Percentiles rank a stretch among this genome's conserved stretches.
Evolutionary conservation across 2,888 invertebrate genomes (phyloP).

Genomic region (Oscheius sp.): DNA sequence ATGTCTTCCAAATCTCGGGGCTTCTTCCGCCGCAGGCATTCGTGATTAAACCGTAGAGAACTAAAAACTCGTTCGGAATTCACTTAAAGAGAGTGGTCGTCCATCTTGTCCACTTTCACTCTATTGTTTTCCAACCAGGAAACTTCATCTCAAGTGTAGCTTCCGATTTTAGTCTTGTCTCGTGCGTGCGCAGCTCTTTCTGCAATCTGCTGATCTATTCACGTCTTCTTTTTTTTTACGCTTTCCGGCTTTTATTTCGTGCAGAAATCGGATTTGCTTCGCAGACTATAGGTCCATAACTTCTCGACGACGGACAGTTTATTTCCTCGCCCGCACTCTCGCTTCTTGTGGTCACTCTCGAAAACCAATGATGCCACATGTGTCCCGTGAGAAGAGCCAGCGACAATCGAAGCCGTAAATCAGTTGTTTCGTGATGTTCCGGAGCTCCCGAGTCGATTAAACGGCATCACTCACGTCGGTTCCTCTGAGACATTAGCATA

Average conservation of each 20-base stretch:
- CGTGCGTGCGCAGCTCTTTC: background rate
- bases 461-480: slow-evolving; percentile 28
- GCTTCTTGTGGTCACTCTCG: slow-evolving; percentile 23
- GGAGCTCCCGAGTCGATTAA: slow-evolving; percentile 18
- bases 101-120: slow-evolving; percentile 29
- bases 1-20: slow-evolving; percentile 12
- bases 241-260: background rate
- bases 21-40: background rate
- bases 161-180: slow-evolving; percentile 18
- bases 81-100: slow-evolving; percentile 34
- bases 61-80: slow-evolving; percentile 36
- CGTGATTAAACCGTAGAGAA: slow-evolving; percentile 19
- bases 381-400: slow-evolving; percentile 30
- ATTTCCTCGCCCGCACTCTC: slow-evolving; percentile 16
- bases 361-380: slow-evolving; percentile 24
- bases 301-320: slow-evolving; percentile 22
- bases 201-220: background rate
- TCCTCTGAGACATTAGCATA: slow-evolving; percentile 37
- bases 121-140: slow-evolving; percentile 28
- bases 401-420: slow-evolving; percentile 36
- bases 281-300: background rate
- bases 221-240: background rate
- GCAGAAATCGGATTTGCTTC: background rate
- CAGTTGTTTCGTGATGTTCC: slow-evolving; percentile 37
- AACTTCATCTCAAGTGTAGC: background rate